Base-by-base conservation (phyloP, 2,888 invertebrate genomes). In the Molanna angustata region DNA sequence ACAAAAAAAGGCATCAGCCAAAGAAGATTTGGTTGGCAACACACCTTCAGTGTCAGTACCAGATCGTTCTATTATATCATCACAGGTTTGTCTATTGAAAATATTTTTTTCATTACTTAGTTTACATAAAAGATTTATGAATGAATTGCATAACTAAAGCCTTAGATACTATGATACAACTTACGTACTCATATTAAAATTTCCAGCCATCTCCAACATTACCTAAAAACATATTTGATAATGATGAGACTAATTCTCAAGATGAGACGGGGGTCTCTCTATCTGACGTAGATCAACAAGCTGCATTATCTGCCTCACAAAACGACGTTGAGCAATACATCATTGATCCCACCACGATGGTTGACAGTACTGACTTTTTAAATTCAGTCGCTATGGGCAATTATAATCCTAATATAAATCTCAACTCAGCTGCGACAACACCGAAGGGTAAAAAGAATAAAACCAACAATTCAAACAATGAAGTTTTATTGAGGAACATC, bases 161-260 rank as follows among this genome's bases (percentile, higher is more conserved):
- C n/a, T n/a, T n/a, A n/a, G n/a, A n/a, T n/a, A n/a, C n/a, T n/a
- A n/a, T n/a, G n/a, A n/a, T n/a, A n/a, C n/a, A n/a, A n/a, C n/a
- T n/a, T n/a, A n/a, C n/a, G n/a, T n/a, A n/a, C n/a, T n/a, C n/a
- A n/a, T n/a, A n/a, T n/a, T n/a, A n/a, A n/a, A 9, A 17, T 2
- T 45, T 48, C 27, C 18, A 58, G 58, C 40, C 51, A 1, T 32
- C 53, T 2, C 16, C 51, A 13, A 53, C 54, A 20, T 43, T 77
- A 18, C 77, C 77, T 4, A 74, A 73, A 49, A 74, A 78, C 57
- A 77, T 77, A 63, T 77, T 78, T 64, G 77, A 76, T 41, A 75
- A 74, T 61, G 76, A 76, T 60, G 77, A 77, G 58, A 54, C 60
- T 1, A 59, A 47, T 41, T 56, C 59, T 27, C 56, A 58, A 45